Conservation (phyloP, 2,888 invertebrate genomes). For the Stegophylla sp. region DNA sequence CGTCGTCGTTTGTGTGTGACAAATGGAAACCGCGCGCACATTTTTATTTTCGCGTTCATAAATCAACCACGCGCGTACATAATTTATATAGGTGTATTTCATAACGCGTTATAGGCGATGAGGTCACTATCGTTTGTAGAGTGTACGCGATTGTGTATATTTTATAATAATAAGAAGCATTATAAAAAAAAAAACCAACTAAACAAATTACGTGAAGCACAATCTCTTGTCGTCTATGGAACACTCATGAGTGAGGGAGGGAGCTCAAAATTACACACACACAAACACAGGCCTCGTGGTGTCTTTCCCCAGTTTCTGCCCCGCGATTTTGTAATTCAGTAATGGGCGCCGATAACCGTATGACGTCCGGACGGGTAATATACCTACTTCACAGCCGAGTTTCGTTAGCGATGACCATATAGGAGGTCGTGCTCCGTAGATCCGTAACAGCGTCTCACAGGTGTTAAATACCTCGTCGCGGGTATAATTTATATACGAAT, state of each 20-base stretch:
- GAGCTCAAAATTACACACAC: neutral
- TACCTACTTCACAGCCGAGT: neutral
- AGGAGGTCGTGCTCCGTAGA: neutral
- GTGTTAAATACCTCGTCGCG: conserved; percentile 1
- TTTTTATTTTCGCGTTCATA: conserved; percentile 39
- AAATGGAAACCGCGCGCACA: conserved; percentile 27
- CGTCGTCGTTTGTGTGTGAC: conserved; percentile 11
- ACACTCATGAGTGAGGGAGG: neutral
- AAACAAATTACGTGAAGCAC: too few species aligned
- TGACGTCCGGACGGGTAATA: neutral
- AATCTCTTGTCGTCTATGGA: too few species aligned
- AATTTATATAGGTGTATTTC: neutral
- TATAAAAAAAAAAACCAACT: too few species aligned
- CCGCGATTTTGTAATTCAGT: conserved; percentile 23
- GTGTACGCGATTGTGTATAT: neutral
- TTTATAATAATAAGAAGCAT: too few species aligned
- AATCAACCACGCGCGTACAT: conserved; percentile 2
- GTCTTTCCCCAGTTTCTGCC: neutral
- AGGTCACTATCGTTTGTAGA: conserved; percentile 30
- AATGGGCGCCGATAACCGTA: conserved; percentile 31
- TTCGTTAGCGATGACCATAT: conserved; percentile 52
- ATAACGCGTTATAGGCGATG: neutral
- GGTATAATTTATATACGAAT: too few species aligned
- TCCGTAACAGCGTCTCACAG: neutral
- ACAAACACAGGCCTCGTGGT: neutral